These are phyloP conservation scores for Darevskia mixta DNA, from an alignment of 2,797 vertebrate species.

Conservation along the genomic window DNA sequence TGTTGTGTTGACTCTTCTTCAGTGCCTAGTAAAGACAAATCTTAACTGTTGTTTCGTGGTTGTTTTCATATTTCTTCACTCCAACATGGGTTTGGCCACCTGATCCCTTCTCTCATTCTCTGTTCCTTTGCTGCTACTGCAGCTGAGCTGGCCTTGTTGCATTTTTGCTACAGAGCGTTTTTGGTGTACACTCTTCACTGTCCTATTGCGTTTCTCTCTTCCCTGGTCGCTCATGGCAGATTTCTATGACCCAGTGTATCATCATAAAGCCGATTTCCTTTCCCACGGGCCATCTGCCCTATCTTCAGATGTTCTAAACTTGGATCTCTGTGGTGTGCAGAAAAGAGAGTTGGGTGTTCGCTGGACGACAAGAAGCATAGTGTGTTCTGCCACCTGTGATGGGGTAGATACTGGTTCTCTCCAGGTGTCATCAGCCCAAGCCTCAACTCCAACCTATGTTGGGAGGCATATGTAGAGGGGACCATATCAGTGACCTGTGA, in stretches of 20 bases:
- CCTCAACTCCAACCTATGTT: too few relatives aligned
- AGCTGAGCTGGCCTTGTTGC: neutral
- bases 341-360: neutral
- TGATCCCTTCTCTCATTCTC: neutral
- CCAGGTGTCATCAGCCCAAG: too few relatives aligned
- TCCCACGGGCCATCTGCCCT: neutral
- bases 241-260: neutral
- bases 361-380: neutral
- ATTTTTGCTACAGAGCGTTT: neutral
- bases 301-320: neutral
- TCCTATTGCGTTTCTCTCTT: neutral
- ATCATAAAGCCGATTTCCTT: constrained; percentile 5
- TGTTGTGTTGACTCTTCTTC: neutral
- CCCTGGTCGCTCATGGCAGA: neutral
- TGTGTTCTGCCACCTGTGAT: neutral
- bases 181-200: neutral
- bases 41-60: neutral
- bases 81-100: neutral
- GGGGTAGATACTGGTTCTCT: too few relatives aligned
- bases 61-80: neutral
- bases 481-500: neutral
- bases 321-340: neutral
- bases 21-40: neutral
- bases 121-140: neutral
- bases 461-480: too few relatives aligned